Evolutionary conservation across 37 sponge, comb jelly and placozoan species (phyloP).

Genomic region (Spongilla lacustris): DNA sequence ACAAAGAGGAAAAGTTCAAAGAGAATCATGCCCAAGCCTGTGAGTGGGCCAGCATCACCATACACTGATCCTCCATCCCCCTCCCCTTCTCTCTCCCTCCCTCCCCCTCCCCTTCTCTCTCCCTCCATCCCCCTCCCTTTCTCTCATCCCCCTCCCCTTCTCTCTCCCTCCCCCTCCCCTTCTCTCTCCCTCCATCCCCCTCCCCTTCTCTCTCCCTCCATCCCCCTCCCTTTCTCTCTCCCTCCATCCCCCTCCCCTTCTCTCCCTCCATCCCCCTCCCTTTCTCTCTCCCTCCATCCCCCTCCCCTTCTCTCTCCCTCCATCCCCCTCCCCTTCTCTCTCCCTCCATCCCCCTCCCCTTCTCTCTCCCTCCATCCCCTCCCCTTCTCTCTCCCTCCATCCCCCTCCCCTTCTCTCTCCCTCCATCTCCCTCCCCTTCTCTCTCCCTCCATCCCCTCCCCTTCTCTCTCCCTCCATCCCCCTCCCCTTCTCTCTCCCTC

Average conservation of each 20-base stretch:
- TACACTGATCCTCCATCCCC: neutral
- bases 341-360: too few species aligned
- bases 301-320: neutral
- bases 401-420: neutral
- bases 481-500: neutral
- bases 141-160: neutral
- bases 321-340: neutral
- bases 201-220: neutral
- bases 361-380: too few species aligned
- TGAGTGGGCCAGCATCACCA: neutral
- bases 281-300: neutral
- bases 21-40: constrained; percentile 63
- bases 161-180: neutral
- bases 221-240: neutral
- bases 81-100: neutral
- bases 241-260: neutral
- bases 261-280: neutral
- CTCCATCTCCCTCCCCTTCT: too few species aligned
- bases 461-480: neutral
- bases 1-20: constrained; percentile 49
- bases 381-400: too few species aligned
- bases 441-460: too few species aligned
- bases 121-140: neutral
- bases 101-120: neutral
- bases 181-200: neutral